Conservation (phyloP, 2,113 vertebrate genomes). For the Puffinus mauretanicus region DNA sequence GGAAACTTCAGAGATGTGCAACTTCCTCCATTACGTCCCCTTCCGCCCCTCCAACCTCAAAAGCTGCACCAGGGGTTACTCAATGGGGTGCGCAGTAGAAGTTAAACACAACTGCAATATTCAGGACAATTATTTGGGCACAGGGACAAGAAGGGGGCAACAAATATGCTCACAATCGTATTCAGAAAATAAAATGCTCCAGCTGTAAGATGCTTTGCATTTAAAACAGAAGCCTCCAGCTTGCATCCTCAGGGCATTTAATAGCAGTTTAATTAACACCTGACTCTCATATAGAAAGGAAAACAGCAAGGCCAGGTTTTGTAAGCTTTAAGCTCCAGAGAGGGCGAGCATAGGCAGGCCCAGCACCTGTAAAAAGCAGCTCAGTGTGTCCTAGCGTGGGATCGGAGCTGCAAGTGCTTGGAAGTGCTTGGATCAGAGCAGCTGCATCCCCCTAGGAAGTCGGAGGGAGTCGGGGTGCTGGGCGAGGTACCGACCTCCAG, state of each 20-base stretch:
- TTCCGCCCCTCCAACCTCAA: not conserved
- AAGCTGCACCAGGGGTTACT: not conserved
- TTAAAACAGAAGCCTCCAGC: not conserved
- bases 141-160: not conserved
- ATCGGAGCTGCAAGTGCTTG: not conserved
- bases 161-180: rapidly evolving
- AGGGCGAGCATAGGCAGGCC: not conserved
- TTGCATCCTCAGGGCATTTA: not conserved
- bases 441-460: not conserved
- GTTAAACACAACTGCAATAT: not conserved
- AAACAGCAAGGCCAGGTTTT: not conserved
- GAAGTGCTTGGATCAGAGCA: not conserved
- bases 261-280: not conserved
- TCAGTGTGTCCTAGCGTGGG: rapidly evolving
- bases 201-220: not conserved
- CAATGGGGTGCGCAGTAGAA: rapidly evolving
- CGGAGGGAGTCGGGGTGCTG: rapidly evolving
- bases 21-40: not conserved
- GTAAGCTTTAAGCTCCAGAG: not conserved
- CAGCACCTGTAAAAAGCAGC: not conserved
- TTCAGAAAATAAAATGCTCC: not conserved
- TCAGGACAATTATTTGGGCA: not conserved
- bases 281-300: rapidly evolving
- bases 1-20: not conserved
- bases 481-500: not conserved